phyloP scores from a whole-genome alignment of 2,797 vertebrate species.

The Coluber constrictor region DNA sequence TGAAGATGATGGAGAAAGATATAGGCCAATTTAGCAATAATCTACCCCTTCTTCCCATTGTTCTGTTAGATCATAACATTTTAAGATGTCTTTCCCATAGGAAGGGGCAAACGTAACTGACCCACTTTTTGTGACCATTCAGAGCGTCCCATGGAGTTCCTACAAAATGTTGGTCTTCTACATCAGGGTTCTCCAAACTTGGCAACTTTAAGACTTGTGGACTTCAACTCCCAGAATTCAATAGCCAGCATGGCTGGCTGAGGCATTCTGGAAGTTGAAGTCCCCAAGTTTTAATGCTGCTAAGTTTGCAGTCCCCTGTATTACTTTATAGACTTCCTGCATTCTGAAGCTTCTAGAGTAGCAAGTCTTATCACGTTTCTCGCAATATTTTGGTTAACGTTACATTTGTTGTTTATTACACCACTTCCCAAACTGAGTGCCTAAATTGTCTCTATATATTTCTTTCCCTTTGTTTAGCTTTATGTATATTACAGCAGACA shows the following conservation, averaged over 20 bases:
- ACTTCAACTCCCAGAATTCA: not conserved
- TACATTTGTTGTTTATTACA: not conserved
- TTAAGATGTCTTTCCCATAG: not conserved
- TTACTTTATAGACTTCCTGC: not conserved
- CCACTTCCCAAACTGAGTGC: not conserved
- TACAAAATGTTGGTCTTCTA: not conserved
- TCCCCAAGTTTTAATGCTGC: not conserved
- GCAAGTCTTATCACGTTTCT: not conserved
- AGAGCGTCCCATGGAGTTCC: not conserved
- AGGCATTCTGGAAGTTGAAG: not conserved
- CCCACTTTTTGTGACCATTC: not conserved
- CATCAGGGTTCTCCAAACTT: not conserved
- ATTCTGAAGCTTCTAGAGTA: not conserved
- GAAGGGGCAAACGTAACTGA: not conserved
- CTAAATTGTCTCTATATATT: not conserved
- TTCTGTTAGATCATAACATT: not conserved
- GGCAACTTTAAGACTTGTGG: not conserved
- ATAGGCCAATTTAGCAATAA: not conserved
- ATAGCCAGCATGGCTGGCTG: not conserved
- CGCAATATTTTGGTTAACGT: not conserved
- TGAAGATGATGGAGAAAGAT: not conserved
- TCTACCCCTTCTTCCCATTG: not conserved
- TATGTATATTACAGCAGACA: not conserved
- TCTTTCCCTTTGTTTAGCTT: not conserved
- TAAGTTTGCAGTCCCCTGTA: not conserved